phyloP scores from a whole-genome alignment of 2,797 vertebrate species.

The Lepidocolaptes lacrymiger region DNA sequence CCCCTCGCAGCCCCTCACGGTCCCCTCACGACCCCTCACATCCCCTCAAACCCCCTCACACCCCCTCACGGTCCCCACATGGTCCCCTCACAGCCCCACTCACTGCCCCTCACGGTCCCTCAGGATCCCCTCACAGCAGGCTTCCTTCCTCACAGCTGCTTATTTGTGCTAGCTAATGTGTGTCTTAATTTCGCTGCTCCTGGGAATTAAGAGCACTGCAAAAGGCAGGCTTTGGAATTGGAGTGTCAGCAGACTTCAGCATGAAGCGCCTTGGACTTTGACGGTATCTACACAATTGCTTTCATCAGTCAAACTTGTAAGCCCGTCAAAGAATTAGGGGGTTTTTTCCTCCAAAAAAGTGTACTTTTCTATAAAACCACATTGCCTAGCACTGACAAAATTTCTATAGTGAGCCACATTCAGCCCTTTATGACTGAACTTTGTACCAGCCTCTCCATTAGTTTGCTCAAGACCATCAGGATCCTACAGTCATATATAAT shows the following conservation, averaged over 20 bases:
- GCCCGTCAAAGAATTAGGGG: background rate
- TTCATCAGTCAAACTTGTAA: background rate
- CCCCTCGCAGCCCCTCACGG: too few species aligned
- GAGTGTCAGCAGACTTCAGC: rapidly evolving
- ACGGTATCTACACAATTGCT: background rate
- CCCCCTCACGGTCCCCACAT: too few species aligned
- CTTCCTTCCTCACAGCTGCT: too few species aligned
- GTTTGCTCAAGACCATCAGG: background rate
- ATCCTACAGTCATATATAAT: background rate
- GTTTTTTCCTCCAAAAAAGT: background rate
- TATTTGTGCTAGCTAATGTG: too few species aligned
- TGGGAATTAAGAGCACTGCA: rapidly evolving
- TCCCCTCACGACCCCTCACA: too few species aligned
- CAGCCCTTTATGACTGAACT: background rate
- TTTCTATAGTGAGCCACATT: background rate
- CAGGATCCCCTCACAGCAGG: too few species aligned
- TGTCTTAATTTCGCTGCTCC: too few species aligned
- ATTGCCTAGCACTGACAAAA: too few species aligned
- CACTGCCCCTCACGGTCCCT: too few species aligned
- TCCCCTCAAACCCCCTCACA: too few species aligned
- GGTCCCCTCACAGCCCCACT: too few species aligned
- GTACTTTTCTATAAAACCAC: background rate
- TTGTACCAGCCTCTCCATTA: background rate
- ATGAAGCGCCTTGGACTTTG: background rate
- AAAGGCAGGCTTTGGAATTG: background rate